phyloP scores from a whole-genome alignment of 1,140 invertebrate species.

The Bombyx mandarina region DNA sequence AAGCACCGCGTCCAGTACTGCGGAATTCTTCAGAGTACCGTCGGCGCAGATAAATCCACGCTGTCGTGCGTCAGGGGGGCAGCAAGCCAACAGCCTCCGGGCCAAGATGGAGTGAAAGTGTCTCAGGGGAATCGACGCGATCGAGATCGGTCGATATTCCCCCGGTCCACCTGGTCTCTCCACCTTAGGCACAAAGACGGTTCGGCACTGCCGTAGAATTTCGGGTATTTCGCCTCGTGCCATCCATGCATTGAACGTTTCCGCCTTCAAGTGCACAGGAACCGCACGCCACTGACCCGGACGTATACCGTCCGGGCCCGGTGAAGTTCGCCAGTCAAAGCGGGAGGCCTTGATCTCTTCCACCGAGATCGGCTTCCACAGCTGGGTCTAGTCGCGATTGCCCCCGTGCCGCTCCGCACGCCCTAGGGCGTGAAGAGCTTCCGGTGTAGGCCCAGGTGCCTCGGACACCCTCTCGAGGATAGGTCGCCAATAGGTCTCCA shows the following conservation, averaged over 20 bases:
- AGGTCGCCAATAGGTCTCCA: no score
- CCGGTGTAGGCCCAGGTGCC: not conserved
- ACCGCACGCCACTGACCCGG: no score
- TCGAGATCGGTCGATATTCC: constrained; percentile 53
- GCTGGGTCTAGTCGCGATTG: no score
- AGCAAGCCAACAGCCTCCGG: constrained; percentile 21
- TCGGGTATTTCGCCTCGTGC: constrained; percentile 16
- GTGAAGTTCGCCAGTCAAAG: no score
- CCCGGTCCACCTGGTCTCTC: constrained; percentile 13
- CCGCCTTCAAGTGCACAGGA: constrained; percentile 6
- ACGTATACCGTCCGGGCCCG: no score
- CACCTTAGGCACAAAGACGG: not conserved
- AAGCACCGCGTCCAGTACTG: no score
- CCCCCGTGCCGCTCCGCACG: no score
- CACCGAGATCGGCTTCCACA: no score
- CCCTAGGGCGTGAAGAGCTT: no score
- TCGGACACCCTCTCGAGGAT: no score
- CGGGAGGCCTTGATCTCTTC: no score
- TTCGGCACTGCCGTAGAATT: constrained; percentile 14
- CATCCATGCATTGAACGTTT: constrained; percentile 24
- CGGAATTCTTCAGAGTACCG: constrained; percentile 31
- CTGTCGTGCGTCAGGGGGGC: constrained; percentile 28
- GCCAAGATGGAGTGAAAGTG: not conserved
- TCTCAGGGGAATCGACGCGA: constrained; percentile 25
- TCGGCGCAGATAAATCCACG: constrained; percentile 35